Evolutionary conservation across 2,797 vertebrate genomes (phyloP).

Genomic region (Sebastes itinus): DNA sequence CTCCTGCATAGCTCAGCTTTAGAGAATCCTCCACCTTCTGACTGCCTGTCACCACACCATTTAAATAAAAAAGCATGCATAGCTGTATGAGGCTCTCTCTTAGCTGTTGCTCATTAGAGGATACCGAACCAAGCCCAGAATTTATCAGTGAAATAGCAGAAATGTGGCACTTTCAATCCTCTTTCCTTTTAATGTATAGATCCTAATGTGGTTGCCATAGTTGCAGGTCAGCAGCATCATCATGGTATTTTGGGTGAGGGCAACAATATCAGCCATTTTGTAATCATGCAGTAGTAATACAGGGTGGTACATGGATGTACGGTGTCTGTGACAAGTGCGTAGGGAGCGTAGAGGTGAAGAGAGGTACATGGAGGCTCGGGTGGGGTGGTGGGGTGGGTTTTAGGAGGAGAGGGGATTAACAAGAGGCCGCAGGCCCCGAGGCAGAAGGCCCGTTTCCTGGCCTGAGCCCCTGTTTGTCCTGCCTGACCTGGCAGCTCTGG

Average conservation of each 20-base stretch:
- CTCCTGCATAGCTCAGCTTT: accelerated
- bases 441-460: conserved; percentile 87
- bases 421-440: conserved; percentile 90
- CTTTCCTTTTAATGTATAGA: background rate
- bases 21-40: background rate
- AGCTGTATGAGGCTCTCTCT: background rate
- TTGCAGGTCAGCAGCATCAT: background rate
- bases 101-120: background rate
- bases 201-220: background rate
- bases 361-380: conserved; percentile 54
- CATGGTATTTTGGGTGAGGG: too few species aligned
- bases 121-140: background rate
- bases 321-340: background rate
- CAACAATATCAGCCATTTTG: background rate
- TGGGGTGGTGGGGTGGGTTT: conserved; percentile 39
- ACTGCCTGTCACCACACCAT: background rate
- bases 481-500: conserved; percentile 97
- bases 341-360: conserved; percentile 37
- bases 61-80: background rate
- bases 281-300: background rate
- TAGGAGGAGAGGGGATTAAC: conserved; percentile 87
- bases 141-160: background rate
- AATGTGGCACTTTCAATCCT: background rate
- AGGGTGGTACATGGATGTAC: background rate
- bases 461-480: conserved; percentile 94